Evolutionary conservation across 2,888 invertebrate species (phyloP).

Genomic region (Harmothoe impar): DNA sequence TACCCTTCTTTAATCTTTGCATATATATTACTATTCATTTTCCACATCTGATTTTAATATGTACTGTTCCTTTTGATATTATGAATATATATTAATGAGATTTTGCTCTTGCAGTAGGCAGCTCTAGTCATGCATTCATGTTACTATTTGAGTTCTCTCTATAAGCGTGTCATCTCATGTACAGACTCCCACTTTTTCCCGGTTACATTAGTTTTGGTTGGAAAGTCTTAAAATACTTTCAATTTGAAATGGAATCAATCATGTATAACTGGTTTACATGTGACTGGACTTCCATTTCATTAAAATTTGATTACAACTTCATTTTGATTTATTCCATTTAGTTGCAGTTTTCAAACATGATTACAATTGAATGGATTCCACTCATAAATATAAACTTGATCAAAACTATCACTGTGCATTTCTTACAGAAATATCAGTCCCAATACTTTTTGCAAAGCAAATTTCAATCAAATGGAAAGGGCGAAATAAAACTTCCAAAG

Average conservation of each 20-base stretch:
- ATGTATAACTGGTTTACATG: conserved; percentile 11
- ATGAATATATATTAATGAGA: not conserved
- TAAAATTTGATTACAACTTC: too few relatives aligned
- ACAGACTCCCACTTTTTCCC: not conserved
- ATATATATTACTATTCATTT: conserved; percentile 9
- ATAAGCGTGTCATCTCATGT: not conserved
- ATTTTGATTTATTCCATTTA: too few relatives aligned
- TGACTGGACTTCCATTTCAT: too few relatives aligned
- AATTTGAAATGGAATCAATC: conserved; percentile 54
- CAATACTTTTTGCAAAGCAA: too few relatives aligned
- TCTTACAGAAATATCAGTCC: too few relatives aligned
- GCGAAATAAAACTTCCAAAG: too few relatives aligned
- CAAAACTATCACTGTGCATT: too few relatives aligned
- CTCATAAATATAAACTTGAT: too few relatives aligned
- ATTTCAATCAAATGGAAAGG: too few relatives aligned
- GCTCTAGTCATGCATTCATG: conserved; percentile 26
- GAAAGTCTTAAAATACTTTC: not conserved
- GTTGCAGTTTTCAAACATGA: too few relatives aligned
- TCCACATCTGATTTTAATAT: not conserved
- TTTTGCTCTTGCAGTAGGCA: conserved; percentile 54
- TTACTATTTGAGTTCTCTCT: conserved; percentile 3
- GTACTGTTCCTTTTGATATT: conserved; percentile 18
- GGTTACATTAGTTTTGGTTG: conserved; percentile 34
- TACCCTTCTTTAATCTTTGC: not conserved
- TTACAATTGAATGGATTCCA: too few relatives aligned